Conservation (phyloP, 2,888 invertebrate genomes). For the Heliothis peltigera region DNA sequence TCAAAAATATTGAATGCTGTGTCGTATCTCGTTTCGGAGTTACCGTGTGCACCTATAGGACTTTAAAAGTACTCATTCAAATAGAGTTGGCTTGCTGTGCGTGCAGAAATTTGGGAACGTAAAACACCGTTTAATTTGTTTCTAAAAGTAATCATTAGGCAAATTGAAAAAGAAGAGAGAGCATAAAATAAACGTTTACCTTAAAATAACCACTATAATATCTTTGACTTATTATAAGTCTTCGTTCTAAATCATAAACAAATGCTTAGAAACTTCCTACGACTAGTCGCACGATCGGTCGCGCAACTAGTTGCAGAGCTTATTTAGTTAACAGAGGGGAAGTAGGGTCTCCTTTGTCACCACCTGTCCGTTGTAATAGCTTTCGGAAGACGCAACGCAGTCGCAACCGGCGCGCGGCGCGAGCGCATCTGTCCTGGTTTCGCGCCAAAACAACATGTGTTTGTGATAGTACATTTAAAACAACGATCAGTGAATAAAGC, state of each 20-base stretch:
- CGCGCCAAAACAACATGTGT: slow-evolving; percentile 81
- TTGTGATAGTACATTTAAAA: slow-evolving; percentile 53
- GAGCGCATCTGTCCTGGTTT: slow-evolving; percentile 83
- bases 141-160: slow-evolving; percentile 5
- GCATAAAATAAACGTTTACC: too few species aligned
- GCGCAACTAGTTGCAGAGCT: slow-evolving; percentile 65
- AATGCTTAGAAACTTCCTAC: slow-evolving; percentile 48
- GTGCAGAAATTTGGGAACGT: slow-evolving; percentile 1
- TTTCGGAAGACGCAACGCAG: slow-evolving; percentile 85
- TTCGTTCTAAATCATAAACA: slow-evolving; percentile 13
- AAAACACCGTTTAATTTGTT: slow-evolving; percentile 10
- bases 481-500: slow-evolving; percentile 37
- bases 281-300: slow-evolving; percentile 64
- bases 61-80: slow-evolving; percentile 24
- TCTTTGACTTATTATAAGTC: slow-evolving; percentile 20
- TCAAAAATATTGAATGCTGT: slow-evolving; percentile 40
- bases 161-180: too few species aligned
- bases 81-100: slow-evolving; percentile 9
- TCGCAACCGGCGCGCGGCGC: slow-evolving; percentile 75
- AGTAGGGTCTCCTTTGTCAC: slow-evolving; percentile 84
- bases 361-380: slow-evolving; percentile 87
- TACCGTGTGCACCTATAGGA: slow-evolving; percentile 6
- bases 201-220: too few species aligned
- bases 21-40: slow-evolving; percentile 13
- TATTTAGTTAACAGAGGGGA: slow-evolving; percentile 76